Evolutionary conservation across 1,140 invertebrate species (phyloP).

Genomic region (Drosophila orena): DNA sequence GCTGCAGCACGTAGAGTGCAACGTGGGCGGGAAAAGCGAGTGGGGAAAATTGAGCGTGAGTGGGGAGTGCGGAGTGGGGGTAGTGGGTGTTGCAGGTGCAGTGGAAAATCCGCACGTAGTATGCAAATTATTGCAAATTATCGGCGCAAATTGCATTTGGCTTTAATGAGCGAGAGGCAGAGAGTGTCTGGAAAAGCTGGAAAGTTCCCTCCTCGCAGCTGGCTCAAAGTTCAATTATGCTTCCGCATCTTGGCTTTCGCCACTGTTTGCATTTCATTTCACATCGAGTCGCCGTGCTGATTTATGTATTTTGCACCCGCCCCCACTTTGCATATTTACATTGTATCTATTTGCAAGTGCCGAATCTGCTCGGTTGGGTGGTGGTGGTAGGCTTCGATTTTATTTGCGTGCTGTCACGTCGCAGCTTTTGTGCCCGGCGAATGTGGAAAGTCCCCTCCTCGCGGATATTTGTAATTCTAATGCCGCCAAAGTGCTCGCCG

Average conservation of each 20-base stretch:
- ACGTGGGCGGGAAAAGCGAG: conserved; percentile 1
- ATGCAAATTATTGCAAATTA: conserved; percentile 78
- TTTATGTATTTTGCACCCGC: conserved; percentile 68
- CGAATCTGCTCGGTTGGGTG: conserved; percentile 7
- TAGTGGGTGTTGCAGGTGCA: not conserved
- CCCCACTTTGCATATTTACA: conserved; percentile 72
- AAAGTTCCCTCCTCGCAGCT: not conserved
- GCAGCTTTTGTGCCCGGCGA: conserved; percentile 20
- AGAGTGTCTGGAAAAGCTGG: conserved; percentile 12
- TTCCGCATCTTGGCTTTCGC: conserved; percentile 50
- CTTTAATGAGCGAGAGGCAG: conserved; percentile 67
- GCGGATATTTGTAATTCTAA: conserved; percentile 77
- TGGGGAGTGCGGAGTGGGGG: not conserved
- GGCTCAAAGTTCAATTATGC: conserved; percentile 71
- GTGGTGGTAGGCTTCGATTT: conserved; percentile 60
- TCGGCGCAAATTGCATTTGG: conserved; percentile 63
- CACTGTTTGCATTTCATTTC: conserved; percentile 77
- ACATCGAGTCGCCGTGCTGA: conserved; percentile 61
- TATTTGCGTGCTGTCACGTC: conserved; percentile 53
- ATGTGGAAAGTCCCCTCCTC: conserved; percentile 28
- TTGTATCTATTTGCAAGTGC: conserved; percentile 66
- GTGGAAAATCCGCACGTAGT: conserved; percentile 49
- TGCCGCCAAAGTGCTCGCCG: conserved; percentile 65
- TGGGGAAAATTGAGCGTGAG: not conserved
- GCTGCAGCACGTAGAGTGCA: conserved; percentile 45